These are phyloP conservation scores for Eubucco bourcierii DNA, from an alignment of 2,113 vertebrate genomes.

Conservation along the genomic window DNA sequence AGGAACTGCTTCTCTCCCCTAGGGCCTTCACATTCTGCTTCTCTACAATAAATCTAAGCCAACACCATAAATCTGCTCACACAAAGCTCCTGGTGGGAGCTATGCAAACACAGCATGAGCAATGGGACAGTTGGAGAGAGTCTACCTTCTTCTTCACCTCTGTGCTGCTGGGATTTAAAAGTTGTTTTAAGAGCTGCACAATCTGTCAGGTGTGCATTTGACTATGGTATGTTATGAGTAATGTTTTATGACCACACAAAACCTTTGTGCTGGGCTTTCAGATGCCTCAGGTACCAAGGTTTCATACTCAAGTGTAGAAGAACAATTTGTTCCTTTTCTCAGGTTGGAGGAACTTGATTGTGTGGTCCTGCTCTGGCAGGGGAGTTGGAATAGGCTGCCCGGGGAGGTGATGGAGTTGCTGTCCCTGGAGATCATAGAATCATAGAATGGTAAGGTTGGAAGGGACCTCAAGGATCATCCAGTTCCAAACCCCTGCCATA, in stretches of 20 bases:
- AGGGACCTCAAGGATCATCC: no score
- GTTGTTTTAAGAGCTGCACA: neutral
- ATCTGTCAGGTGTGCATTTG: no score
- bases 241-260: neutral
- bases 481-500: no score
- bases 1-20: neutral
- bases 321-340: neutral
- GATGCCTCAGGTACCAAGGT: neutral
- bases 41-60: slow-evolving; percentile 4
- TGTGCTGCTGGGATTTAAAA: neutral
- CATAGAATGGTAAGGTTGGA: no score
- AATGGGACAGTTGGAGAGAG: neutral
- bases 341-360: neutral
- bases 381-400: no score
- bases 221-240: neutral
- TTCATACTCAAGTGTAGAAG: neutral
- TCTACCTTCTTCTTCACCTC: neutral
- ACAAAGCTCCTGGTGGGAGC: neutral
- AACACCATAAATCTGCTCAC: slow-evolving; percentile 27
- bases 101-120: neutral
- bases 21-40: neutral
- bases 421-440: no score
- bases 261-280: neutral
- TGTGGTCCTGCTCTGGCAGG: no score
- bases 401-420: no score